phyloP scores from a whole-genome alignment of 2,797 vertebrate genomes.

The Aldrovandia affinis region DNA sequence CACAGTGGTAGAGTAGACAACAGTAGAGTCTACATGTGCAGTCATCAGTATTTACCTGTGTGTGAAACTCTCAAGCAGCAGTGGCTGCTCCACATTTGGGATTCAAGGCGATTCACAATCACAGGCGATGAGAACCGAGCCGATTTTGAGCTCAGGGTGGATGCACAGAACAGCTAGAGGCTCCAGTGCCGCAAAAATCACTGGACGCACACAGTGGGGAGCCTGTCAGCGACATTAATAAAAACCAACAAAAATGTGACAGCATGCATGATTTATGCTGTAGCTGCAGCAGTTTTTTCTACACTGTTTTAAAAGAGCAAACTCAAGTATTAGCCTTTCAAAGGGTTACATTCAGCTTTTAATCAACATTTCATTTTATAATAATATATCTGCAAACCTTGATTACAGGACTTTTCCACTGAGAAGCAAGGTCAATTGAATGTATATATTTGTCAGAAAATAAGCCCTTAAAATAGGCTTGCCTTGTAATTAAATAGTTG shows the following conservation, averaged over 20 bases:
- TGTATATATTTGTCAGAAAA: background rate
- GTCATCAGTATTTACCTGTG: background rate
- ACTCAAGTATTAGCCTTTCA: background rate
- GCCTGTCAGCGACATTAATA: slow-evolving; percentile 4
- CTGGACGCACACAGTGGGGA: slow-evolving; percentile 21
- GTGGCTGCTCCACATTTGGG: background rate
- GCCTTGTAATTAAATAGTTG: background rate
- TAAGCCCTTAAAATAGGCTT: background rate
- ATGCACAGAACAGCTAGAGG: slow-evolving; percentile 26
- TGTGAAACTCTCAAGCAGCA: background rate
- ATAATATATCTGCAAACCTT: background rate
- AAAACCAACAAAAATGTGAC: background rate
- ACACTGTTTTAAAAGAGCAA: background rate
- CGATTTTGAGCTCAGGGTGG: slow-evolving; percentile 18
- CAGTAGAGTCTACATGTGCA: background rate
- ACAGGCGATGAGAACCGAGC: background rate
- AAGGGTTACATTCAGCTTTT: background rate
- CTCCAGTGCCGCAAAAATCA: slow-evolving; percentile 20
- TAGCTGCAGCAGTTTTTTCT: background rate
- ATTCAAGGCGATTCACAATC: too few relatives aligned
- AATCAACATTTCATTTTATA: background rate
- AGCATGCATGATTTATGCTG: background rate
- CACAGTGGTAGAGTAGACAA: slow-evolving; percentile 23
- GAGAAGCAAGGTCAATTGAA: background rate
- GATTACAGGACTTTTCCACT: background rate